Base-by-base conservation (phyloP, 2,888 invertebrate species). In the Aromia moschata region DNA sequence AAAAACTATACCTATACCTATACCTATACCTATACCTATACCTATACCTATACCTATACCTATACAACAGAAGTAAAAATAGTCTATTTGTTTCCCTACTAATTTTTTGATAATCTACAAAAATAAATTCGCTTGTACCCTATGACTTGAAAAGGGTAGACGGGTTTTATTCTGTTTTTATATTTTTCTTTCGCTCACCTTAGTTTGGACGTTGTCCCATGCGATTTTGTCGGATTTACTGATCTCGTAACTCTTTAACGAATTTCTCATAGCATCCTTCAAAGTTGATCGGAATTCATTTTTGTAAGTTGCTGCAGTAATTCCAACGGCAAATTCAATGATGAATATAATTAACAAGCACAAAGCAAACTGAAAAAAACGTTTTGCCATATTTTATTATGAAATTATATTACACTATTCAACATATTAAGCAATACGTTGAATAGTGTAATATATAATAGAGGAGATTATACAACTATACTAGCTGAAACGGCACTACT, bases 271-370 rank as follows among this genome's bases (percentile, higher is more conserved):
- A 15, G 89, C 86, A 10, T 85, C 85, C 77, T 89, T 88, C 72
- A 94, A 81, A 56, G 85, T 84, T 59, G 83, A 81, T 69, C 89
- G 87, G 65, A 93, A 87, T 71, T 94, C 89, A 38, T 86, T 86
- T 70, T 90, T 89, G 61, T 92, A 87, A 0, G 92, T 89, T 25
- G 91, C 91, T 0, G 93, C 93, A 0, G 93, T 90, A 73, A 95
- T 93, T 33, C 94, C 95, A 49, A 92, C 92, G 0, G 93, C 92
- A 60, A 96, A 81, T 80, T 96, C 94, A 66, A 93, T 80, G 30
- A 95, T 86, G 74, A 95, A 92, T 69, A 96, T 90, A 56, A 94
- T 79, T 68, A 89, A 84, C 67, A 96, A 82, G 53, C 90, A 86
- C 1, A 90, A 86, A 12, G 91, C 92, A 77, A 92, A 95, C 94